Percentiles rank a stretch among this genome's conserved stretches.
These are phyloP conservation scores for Acutogordius australiensis DNA, from an alignment of 2,888 invertebrate species.

Conservation along the genomic window DNA sequence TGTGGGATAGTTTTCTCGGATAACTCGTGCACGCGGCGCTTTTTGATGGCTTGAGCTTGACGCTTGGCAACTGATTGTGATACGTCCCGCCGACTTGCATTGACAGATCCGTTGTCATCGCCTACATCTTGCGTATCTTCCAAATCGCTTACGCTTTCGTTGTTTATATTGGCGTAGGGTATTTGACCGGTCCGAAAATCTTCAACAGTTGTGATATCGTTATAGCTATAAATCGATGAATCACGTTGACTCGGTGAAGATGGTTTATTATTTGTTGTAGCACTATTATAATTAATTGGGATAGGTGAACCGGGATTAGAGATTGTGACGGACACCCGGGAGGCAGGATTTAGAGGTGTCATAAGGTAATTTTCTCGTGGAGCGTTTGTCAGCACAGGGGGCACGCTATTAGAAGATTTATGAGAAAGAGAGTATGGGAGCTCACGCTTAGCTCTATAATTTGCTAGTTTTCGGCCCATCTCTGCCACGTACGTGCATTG, in stretches of 20 bases:
- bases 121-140: neutral
- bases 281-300: too few relatives aligned
- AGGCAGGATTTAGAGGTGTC: neutral
- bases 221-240: neutral
- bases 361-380: neutral
- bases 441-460: neutral
- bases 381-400: neutral
- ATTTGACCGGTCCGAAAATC: neutral
- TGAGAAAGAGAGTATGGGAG: too few relatives aligned
- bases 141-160: neutral
- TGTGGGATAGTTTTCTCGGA: slow-evolving; percentile 5
- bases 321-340: too few relatives aligned
- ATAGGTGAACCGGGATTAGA: too few relatives aligned
- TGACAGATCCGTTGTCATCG: neutral
- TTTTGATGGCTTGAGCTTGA: neutral
- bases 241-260: neutral
- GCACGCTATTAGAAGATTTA: too few relatives aligned
- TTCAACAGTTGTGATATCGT: neutral
- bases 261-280: neutral
- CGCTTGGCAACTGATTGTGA: neutral
- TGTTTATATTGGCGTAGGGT: too few relatives aligned
- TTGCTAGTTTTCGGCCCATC: slow-evolving; percentile 32
- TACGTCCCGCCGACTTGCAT: neutral
- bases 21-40: neutral
- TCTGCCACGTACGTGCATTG: slow-evolving; percentile 84